These are phyloP conservation scores for Petrocephalus schoutedeni DNA, from an alignment of 2,797 vertebrate species.

Conservation along the genomic window DNA sequence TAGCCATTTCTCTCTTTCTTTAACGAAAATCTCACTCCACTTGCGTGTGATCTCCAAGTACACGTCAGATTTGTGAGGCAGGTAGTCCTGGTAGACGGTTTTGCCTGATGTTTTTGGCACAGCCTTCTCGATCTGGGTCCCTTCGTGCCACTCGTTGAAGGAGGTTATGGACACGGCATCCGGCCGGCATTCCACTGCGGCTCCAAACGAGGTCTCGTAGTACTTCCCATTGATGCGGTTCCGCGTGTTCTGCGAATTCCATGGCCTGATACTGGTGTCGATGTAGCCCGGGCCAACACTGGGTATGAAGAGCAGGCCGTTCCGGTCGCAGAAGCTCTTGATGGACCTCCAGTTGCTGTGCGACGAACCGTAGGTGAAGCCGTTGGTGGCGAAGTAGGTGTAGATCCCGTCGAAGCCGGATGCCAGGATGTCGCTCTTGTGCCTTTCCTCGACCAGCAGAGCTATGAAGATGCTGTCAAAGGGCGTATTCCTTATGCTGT, in stretches of 20 bases:
- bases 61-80: conserved; percentile 79
- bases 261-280: conserved; percentile 86
- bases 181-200: conserved; percentile 72
- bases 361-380: conserved; percentile 91
- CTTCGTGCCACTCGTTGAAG: conserved; percentile 98
- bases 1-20: conserved; percentile 67
- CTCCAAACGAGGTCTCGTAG: conserved; percentile 80
- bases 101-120: conserved; percentile 74
- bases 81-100: conserved; percentile 81
- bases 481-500: conserved; percentile 75
- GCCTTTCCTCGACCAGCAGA: conserved; percentile 87
- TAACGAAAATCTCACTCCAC: conserved; percentile 82
- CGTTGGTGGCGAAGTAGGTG: conserved; percentile 94
- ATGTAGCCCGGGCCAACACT: conserved; percentile 92
- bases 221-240: conserved; percentile 93
- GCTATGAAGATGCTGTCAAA: conserved; percentile 87
- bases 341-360: conserved; percentile 84
- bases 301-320: conserved; percentile 85
- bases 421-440: conserved; percentile 77
- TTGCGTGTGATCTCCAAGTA: conserved; percentile 90
- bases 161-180: conserved; percentile 88
- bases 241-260: conserved; percentile 90
- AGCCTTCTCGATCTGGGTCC: conserved; percentile 93
- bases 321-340: conserved; percentile 82
- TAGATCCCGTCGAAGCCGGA: conserved; percentile 92